Conservation (phyloP, 2,113 vertebrate genomes). For the Heterotilapia buettikoferi region DNA sequence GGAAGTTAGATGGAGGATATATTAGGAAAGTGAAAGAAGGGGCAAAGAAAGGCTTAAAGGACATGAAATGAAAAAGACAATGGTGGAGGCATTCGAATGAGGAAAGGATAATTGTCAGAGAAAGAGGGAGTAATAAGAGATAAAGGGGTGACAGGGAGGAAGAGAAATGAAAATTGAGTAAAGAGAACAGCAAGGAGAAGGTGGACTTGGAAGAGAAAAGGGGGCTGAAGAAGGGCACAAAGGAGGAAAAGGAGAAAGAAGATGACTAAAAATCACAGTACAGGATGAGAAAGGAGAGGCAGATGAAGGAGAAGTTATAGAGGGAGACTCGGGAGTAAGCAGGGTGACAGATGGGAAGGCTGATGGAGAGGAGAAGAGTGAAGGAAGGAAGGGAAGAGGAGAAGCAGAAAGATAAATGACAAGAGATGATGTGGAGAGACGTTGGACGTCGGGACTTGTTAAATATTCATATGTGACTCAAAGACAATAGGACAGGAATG, state of each 20-base stretch:
- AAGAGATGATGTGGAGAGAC: slow-evolving; percentile 4
- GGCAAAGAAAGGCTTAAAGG: not conserved
- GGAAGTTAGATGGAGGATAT: not conserved
- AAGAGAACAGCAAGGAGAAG: not conserved
- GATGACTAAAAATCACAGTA: not conserved
- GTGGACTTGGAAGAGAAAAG: not conserved
- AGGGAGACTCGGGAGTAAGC: not conserved
- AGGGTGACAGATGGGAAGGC: not conserved
- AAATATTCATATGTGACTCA: slow-evolving; percentile 49
- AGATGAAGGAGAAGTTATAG: not conserved
- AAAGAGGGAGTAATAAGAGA: not conserved
- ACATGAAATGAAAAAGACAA: not conserved
- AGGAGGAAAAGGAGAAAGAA: not conserved
- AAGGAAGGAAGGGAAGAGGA: not conserved
- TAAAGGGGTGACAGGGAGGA: not conserved
- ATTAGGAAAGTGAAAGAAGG: not conserved
- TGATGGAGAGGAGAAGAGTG: not conserved
- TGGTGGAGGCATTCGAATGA: not conserved
- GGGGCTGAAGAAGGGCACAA: not conserved
- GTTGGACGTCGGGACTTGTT: slow-evolving; percentile 8
- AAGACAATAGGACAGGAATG: slow-evolving; percentile 23
- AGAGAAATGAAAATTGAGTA: not conserved
- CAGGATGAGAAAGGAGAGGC: not conserved
- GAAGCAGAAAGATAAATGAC: slow-evolving; percentile 3
- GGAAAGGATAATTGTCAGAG: no score